phyloP scores from a whole-genome alignment of 2,797 vertebrate genomes.

The Limnodromus scolopaceus region DNA sequence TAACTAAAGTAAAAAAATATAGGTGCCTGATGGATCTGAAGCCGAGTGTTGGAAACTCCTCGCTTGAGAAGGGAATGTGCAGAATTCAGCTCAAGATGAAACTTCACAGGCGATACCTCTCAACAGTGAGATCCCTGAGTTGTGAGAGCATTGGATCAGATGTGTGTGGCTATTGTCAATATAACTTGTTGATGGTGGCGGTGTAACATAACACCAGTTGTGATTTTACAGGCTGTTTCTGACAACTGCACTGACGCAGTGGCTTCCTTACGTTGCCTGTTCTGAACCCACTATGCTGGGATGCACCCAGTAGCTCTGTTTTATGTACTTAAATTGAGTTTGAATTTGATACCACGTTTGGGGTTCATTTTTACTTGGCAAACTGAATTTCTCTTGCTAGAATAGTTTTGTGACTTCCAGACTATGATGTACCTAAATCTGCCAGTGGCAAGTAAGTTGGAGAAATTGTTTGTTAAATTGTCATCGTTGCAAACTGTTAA shows the following conservation, averaged over 20 bases:
- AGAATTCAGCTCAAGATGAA: not conserved
- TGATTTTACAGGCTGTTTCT: not conserved
- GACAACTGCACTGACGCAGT: not conserved
- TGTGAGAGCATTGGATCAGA: not conserved
- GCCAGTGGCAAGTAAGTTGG: not conserved
- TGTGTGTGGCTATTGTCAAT: not conserved
- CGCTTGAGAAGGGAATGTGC: not conserved
- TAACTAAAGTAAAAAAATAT: not conserved
- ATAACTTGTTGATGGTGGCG: rapidly evolving
- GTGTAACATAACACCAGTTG: not conserved
- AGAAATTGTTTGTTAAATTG: not conserved
- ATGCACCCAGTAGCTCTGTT: not conserved
- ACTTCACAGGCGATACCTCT: not conserved
- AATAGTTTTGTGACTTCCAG: not conserved
- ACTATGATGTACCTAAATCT: not conserved
- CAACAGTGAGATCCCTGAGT: not conserved
- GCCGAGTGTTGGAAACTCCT: not conserved
- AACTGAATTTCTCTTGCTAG: not conserved
- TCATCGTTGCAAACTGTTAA: not conserved
- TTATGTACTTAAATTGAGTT: not conserved
- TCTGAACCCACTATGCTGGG: not conserved
- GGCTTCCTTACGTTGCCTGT: not conserved
- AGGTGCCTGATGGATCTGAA: not conserved
- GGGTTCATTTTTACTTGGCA: not conserved
- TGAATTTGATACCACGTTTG: not conserved